Conservation (phyloP, 2,888 invertebrate genomes). For the Macaria liturata region DNA sequence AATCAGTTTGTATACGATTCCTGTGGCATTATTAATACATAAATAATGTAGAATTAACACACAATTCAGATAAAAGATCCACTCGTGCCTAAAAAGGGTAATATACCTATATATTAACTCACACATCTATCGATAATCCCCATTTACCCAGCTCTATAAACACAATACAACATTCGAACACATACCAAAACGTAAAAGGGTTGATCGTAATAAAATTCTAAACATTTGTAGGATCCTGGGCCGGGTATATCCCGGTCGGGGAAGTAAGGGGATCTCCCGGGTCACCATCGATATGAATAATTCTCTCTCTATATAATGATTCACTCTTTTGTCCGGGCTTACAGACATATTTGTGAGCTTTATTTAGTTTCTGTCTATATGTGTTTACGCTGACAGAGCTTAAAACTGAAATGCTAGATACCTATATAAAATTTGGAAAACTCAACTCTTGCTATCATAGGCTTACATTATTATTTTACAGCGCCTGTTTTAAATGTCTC, state of each 20-base stretch:
- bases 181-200: conserved; percentile 38
- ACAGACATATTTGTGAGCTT: conserved; percentile 58
- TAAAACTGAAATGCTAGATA: too few relatives aligned
- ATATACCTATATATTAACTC: too few relatives aligned
- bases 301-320: conserved; percentile 62
- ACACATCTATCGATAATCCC: conserved; percentile 4
- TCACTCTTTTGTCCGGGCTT: conserved; percentile 62
- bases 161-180: conserved; percentile 28
- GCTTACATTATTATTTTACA: too few relatives aligned
- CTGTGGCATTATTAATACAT: too few relatives aligned
- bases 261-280: conserved; percentile 36
- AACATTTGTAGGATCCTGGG: conserved; percentile 46
- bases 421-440: too few relatives aligned
- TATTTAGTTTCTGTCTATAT: conserved; percentile 42
- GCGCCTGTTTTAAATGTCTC: too few relatives aligned
- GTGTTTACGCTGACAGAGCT: too few relatives aligned
- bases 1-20: too few relatives aligned
- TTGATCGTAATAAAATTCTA: conserved; percentile 49
- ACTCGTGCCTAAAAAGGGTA: too few relatives aligned
- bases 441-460: too few relatives aligned
- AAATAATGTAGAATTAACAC: too few relatives aligned
- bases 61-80: too few relatives aligned
- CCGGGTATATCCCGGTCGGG: conserved; percentile 31
- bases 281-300: conserved; percentile 60
- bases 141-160: conserved; percentile 12